Conservation (phyloP, 2,888 invertebrate genomes). For the Acanthacorydalis orientalis region DNA sequence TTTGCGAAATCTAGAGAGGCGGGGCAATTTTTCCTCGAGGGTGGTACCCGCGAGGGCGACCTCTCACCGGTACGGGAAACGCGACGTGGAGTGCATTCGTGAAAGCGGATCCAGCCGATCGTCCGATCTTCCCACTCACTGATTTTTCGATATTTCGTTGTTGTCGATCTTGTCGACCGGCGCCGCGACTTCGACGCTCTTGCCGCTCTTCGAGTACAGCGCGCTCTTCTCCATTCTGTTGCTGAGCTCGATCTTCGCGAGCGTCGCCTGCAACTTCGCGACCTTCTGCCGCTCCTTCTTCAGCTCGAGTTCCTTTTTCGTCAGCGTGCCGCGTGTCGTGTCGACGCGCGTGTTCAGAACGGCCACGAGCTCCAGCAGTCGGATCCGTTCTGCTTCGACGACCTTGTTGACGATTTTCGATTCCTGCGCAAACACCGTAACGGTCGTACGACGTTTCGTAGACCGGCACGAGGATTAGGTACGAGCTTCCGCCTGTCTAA, state of each 20-base stretch:
- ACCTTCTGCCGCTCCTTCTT: slow-evolving; percentile 33
- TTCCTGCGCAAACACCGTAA: slow-evolving; percentile 4
- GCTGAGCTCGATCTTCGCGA: slow-evolving; percentile 37
- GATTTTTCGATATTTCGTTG: no score
- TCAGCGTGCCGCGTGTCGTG: slow-evolving; percentile 28
- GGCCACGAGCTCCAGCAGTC: slow-evolving; percentile 38
- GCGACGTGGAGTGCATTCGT: no score
- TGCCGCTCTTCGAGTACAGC: background rate
- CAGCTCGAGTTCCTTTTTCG: slow-evolving; percentile 20
- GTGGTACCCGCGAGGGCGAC: no score
- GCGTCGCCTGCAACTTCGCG: slow-evolving; percentile 35
- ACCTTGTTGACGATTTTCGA: slow-evolving; percentile 21
- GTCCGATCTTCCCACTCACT: no score
- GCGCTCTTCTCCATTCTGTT: slow-evolving; percentile 23
- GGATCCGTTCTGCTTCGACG: slow-evolving; percentile 42
- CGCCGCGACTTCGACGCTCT: background rate
- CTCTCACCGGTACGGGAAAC: no score
- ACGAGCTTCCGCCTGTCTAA: no score
- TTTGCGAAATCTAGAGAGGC: slow-evolving; percentile 19
- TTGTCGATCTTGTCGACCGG: no score
- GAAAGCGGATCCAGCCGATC: no score
- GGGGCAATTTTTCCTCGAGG: no score
- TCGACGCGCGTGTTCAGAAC: slow-evolving; percentile 39
- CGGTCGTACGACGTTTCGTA: no score
- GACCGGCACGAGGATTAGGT: no score